A percentile compares a stretch with the other conserved stretches of the same genome.
phyloP scores from a whole-genome alignment of 2,888 invertebrate genomes.

The Orchestes rusci region DNA sequence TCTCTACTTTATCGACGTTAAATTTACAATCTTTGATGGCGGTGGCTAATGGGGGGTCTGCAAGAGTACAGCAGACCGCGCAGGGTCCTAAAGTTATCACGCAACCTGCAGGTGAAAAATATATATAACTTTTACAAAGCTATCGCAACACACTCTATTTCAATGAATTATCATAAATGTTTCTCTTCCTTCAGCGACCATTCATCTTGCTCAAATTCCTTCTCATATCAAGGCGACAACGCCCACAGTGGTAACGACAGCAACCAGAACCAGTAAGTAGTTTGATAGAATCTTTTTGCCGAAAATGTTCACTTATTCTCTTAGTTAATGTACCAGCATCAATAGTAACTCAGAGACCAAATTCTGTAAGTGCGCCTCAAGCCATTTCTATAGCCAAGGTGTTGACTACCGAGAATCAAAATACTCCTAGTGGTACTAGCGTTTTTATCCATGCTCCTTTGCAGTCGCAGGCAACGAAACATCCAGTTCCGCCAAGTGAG shows the following conservation, averaged over 20 bases:
- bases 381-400: constrained; percentile 43
- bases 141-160: constrained; percentile 1
- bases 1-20: constrained; percentile 33
- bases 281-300: not conserved
- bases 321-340: constrained; percentile 37
- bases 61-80: constrained; percentile 34
- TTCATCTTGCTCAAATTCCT: constrained; percentile 41
- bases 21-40: constrained; percentile 39
- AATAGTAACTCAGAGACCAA: constrained; percentile 37
- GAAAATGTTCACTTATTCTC: not conserved
- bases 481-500: constrained; percentile 41
- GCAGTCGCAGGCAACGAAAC: constrained; percentile 35
- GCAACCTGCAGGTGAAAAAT: constrained; percentile 37
- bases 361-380: constrained; percentile 38
- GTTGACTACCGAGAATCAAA: constrained; percentile 37
- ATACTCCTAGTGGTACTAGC: constrained; percentile 34
- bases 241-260: constrained; percentile 23
- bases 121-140: not conserved
- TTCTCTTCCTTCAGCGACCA: constrained; percentile 34
- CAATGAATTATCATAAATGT: not conserved
- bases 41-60: constrained; percentile 36
- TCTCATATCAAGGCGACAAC: constrained; percentile 35
- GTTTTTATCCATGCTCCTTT: constrained; percentile 41
- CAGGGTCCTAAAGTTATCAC: constrained; percentile 43
- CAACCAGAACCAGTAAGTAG: constrained; percentile 40